phyloP scores from a whole-genome alignment of 2,113 vertebrate genomes.

The Cinclus mexicanus region DNA sequence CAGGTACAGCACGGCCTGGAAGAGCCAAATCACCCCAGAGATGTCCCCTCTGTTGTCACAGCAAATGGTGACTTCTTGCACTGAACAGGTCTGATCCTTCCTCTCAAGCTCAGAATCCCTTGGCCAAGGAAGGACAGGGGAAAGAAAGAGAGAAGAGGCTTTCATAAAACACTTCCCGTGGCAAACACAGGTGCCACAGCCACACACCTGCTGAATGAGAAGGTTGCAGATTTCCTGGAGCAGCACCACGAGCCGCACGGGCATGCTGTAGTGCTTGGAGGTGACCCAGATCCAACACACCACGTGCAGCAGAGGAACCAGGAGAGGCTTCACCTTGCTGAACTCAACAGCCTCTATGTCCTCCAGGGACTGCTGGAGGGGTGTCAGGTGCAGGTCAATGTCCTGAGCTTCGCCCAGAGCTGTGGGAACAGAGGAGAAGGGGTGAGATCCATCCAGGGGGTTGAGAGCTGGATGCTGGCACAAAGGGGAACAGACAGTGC shows the following conservation, averaged over 20 bases:
- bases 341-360: constrained; percentile 82
- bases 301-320: constrained; percentile 83
- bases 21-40: background rate
- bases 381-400: constrained; percentile 79
- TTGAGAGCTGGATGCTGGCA: background rate
- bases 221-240: constrained; percentile 90
- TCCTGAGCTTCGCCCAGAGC: constrained; percentile 85
- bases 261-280: constrained; percentile 81
- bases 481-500: background rate
- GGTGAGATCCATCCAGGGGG: background rate
- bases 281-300: constrained; percentile 88
- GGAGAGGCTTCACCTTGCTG: constrained; percentile 73
- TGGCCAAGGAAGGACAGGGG: background rate
- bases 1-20: constrained; percentile 81
- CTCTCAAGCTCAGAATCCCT: background rate
- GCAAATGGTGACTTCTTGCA: rapidly evolving
- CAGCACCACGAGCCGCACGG: constrained; percentile 80
- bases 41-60: background rate
- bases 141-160: background rate
- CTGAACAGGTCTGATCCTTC: background rate
- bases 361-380: constrained; percentile 79
- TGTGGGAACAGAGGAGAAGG: constrained; percentile 45
- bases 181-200: rapidly evolving
- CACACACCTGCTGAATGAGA: constrained; percentile 87
- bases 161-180: background rate